A percentile compares a stretch with the other conserved stretches of the same genome.
These are phyloP conservation scores for Gambusia yucatana DNA, from an alignment of 2,797 vertebrate genomes.

Conservation along the genomic window DNA sequence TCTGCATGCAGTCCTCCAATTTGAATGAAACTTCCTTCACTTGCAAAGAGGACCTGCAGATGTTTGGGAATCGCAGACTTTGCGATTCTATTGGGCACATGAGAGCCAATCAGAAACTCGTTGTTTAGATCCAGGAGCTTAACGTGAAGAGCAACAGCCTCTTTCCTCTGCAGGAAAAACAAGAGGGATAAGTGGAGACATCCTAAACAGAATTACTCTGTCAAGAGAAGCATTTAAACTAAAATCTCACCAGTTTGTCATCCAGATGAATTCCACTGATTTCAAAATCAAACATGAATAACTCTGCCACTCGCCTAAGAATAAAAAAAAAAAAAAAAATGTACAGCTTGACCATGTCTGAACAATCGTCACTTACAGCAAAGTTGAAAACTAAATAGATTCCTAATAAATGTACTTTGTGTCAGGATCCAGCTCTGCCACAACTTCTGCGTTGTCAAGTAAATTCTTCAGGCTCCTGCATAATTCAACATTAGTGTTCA, in stretches of 20 bases:
- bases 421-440: conserved; percentile 89
- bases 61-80: conserved; percentile 87
- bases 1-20: conserved; percentile 91
- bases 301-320: conserved; percentile 92
- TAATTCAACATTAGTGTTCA: conserved; percentile 95
- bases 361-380: neutral
- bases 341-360: neutral
- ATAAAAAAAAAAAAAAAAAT: conserved; percentile 23
- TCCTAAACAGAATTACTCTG: neutral
- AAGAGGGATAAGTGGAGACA: neutral
- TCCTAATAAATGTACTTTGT: conserved; percentile 82
- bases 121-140: conserved; percentile 92
- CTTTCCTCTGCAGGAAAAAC: conserved; percentile 83
- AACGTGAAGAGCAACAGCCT: conserved; percentile 90
- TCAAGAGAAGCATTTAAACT: neutral
- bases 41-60: conserved; percentile 84
- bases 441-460: conserved; percentile 81
- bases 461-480: conserved; percentile 90
- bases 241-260: conserved; percentile 87
- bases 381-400: neutral
- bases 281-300: conserved; percentile 99
- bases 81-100: conserved; percentile 90
- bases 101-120: conserved; percentile 88
- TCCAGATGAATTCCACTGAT: conserved; percentile 98
- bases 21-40: conserved; percentile 85